These are phyloP conservation scores for Hippoglossus stenolepis DNA, from an alignment of 2,113 vertebrate species.

Conservation along the genomic window DNA sequence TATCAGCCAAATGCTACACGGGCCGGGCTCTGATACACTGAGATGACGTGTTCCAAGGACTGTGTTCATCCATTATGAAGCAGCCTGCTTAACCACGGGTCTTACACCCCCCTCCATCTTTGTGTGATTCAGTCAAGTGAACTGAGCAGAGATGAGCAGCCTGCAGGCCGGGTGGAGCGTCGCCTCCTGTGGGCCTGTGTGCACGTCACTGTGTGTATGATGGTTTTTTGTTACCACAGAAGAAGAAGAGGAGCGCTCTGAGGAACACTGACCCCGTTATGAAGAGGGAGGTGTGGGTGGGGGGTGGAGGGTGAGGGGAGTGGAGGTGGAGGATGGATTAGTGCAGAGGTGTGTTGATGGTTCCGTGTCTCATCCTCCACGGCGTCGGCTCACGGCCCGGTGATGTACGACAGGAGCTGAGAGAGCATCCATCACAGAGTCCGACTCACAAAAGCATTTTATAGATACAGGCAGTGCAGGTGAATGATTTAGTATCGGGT, in stretches of 20 bases:
- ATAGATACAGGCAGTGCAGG: slow-evolving; percentile 30
- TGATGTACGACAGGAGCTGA: slow-evolving; percentile 62
- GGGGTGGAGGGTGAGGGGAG: not conserved
- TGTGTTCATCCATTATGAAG: slow-evolving; percentile 66
- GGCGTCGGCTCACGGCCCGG: slow-evolving; percentile 19
- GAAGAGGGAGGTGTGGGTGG: not conserved
- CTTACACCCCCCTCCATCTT: slow-evolving; percentile 40
- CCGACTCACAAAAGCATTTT: slow-evolving; percentile 43
- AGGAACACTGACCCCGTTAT: slow-evolving; percentile 24
- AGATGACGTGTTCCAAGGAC: slow-evolving; percentile 48
- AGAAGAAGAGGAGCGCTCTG: not conserved
- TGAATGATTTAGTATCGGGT: slow-evolving; percentile 20
- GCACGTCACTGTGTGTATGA: no score
- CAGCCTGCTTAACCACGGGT: slow-evolving; percentile 64
- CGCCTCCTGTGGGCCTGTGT: slow-evolving; percentile 4
- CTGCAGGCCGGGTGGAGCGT: slow-evolving; percentile 12
- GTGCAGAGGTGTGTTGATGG: slow-evolving; percentile 58
- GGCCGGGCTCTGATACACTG: not conserved
- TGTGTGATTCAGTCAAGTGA: slow-evolving; percentile 61
- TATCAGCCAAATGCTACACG: no score
- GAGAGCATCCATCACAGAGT: slow-evolving; percentile 58
- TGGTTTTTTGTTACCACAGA: no score
- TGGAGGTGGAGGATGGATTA: slow-evolving; percentile 53
- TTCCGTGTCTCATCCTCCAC: slow-evolving; percentile 59
- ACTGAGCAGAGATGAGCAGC: slow-evolving; percentile 62